Percentiles rank a stretch among this genome's conserved stretches.
Evolutionary conservation across 2,113 vertebrate genomes (phyloP).

Genomic region (Pelmatolapia mariae): DNA sequence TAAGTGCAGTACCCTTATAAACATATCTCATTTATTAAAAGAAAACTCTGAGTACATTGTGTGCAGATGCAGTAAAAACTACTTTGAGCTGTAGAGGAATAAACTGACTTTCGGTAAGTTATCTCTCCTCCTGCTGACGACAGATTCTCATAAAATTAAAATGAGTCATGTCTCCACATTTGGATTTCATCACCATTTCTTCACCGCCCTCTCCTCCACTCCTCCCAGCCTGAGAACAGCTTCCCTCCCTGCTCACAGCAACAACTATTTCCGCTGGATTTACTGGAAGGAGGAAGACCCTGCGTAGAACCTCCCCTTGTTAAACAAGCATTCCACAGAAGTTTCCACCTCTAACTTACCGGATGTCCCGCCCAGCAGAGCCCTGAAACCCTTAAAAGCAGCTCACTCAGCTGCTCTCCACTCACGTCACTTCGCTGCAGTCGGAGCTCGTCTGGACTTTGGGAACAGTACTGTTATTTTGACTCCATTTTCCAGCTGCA

Average conservation of each 20-base stretch:
- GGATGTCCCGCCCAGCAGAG: not conserved
- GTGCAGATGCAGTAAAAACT: not conserved
- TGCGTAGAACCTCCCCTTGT: rapidly evolving
- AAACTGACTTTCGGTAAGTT: not conserved
- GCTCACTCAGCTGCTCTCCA: not conserved
- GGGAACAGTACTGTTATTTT: not conserved
- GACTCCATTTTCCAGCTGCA: not conserved
- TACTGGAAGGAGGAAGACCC: not conserved
- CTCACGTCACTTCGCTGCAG: not conserved
- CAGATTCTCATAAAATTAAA: not conserved
- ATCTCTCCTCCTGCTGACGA: not conserved
- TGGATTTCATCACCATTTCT: not conserved
- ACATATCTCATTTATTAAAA: not conserved
- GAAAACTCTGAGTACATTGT: not conserved
- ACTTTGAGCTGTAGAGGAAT: not conserved
- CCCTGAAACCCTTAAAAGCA: not conserved
- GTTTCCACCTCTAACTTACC: not conserved
- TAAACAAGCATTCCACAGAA: not conserved
- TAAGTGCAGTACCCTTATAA: not conserved
- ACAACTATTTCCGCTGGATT: not conserved
- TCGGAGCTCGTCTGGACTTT: not conserved
- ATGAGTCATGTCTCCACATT: not conserved
- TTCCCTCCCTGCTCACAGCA: not conserved
- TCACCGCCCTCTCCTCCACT: not conserved
- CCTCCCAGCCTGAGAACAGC: not conserved